These are phyloP conservation scores for Aelia acuminata DNA, from an alignment of 2,888 invertebrate genomes.

Conservation along the genomic window DNA sequence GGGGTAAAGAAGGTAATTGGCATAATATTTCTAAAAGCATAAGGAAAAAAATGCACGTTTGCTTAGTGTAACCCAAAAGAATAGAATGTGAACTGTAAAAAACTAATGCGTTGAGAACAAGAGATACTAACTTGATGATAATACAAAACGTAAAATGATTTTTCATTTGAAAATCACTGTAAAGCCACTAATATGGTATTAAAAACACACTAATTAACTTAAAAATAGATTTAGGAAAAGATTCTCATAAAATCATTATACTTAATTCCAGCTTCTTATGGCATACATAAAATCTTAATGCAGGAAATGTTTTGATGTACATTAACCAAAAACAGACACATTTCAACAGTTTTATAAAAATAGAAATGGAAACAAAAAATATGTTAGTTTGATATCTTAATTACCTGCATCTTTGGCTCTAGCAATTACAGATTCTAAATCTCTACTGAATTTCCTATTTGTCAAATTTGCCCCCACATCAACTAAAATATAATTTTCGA, in stretches of 20 bases:
- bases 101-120: neutral
- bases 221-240: neutral
- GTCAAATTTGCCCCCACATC: conserved; percentile 95
- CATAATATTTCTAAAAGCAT: too few relatives aligned
- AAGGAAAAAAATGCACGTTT: too few relatives aligned
- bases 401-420: conserved; percentile 92
- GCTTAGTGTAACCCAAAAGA: too few relatives aligned
- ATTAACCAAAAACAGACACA: neutral
- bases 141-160: neutral
- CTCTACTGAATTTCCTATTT: conserved; percentile 92
- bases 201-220: neutral
- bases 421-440: conserved; percentile 91
- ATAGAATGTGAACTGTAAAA: neutral
- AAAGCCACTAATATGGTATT: neutral
- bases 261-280: neutral
- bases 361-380: neutral
- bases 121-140: neutral
- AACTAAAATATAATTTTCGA: conserved; percentile 91
- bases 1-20: too few relatives aligned
- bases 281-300: neutral
- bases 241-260: neutral
- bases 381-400: conserved; percentile 52
- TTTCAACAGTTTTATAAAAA: neutral
- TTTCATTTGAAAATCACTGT: neutral
- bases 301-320: neutral